These are phyloP conservation scores for Climacteris rufus DNA, from an alignment of 2,113 vertebrate species.

Conservation along the genomic window DNA sequence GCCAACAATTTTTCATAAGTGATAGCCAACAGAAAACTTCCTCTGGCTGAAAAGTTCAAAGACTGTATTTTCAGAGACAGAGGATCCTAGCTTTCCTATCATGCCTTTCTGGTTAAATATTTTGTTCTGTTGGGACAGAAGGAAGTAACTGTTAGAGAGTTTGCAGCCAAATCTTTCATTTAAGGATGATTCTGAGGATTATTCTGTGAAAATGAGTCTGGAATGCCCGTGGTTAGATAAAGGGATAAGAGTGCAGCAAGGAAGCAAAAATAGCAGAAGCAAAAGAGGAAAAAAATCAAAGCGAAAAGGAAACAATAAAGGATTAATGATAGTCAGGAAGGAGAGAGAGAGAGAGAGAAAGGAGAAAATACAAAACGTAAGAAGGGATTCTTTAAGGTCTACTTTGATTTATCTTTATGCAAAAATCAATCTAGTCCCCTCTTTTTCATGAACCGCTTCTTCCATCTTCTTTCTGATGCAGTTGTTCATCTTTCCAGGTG, in stretches of 20 bases:
- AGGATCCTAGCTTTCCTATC: not conserved
- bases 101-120: not conserved
- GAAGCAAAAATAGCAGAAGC: not conserved
- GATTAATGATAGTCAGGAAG: not conserved
- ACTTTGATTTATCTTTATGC: not conserved
- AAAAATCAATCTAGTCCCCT: not conserved
- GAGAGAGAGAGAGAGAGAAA: not conserved
- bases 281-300: not conserved
- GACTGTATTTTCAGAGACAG: not conserved
- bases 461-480: not conserved
- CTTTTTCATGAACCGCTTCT: not conserved
- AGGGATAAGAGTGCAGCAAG: not conserved
- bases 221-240: not conserved
- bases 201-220: not conserved
- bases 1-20: slow-evolving; percentile 37
- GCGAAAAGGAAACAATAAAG: not conserved
- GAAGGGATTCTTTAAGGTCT: not conserved
- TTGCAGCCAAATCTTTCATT: not conserved
- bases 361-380: not conserved
- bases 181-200: not conserved
- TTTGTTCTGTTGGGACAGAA: not conserved
- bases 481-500: not conserved
- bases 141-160: not conserved
- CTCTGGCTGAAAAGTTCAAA: slow-evolving; percentile 52
- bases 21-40: slow-evolving; percentile 57